Evolutionary conservation across 2,113 vertebrate species (phyloP), one percentile per base, ranked within the genome.

Genomic region (Eira barbara): DNA sequence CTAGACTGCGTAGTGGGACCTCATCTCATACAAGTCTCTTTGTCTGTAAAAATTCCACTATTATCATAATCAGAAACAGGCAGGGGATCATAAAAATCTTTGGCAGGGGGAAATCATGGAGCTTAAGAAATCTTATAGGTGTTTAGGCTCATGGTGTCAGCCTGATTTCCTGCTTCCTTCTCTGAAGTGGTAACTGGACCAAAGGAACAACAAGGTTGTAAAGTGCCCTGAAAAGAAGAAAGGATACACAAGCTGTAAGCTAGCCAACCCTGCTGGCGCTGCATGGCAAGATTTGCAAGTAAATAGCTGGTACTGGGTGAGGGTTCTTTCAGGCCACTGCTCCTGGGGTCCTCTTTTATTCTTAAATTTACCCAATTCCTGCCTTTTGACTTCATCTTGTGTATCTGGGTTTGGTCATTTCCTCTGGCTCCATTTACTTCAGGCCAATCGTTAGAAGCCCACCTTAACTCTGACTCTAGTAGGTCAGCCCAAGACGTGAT

Each of bases 31-130:
- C 27, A 65, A 90, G 15, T 10, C 59, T 5, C 34, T n/a, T 95
- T 93, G 14, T 76, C 49, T 69, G 69, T 84, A 55, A 84, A 67
- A 92, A 39, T 59, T 82, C 9, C 76, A 47, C 5, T 89, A 21
- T 47, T 52, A 49, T 13, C 27, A 81, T 83, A 74, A 84, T 86
- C 61, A 79, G 20, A 79, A 79, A 85, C 6, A 84, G 49, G 15
- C 36, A 90, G 42, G 4, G 65, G 13, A 76, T 87, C 82, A 80
- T 57, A 39, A 67, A 73, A 73, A 13, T 11, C 25, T 79, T 71
- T 74, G 25, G 39, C 57, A 93, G 84, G 4, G 47, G 29, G 11
- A 95, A 73, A 27, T 52, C 11, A 31, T 9, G 90, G 31, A 94
- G 57, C 67, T 61, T 94, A 49, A 76, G 27, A 55, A 34, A 29